Percentiles rank a stretch among this genome's conserved stretches.
These are phyloP conservation scores for Bugula neritina DNA, from an alignment of 2,888 invertebrate genomes.

Conservation along the genomic window DNA sequence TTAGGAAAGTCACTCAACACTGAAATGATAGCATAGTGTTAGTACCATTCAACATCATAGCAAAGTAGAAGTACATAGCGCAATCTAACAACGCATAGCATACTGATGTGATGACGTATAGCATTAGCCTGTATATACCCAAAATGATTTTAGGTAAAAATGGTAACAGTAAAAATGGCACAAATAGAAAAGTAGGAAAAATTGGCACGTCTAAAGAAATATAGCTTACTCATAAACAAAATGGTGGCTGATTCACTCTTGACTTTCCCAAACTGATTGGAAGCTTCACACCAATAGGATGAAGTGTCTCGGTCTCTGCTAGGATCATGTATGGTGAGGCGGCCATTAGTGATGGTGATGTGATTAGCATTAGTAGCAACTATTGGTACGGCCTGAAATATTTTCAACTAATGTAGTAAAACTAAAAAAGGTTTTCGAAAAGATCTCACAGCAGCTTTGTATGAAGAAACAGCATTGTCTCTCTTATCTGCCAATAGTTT, in stretches of 20 bases:
- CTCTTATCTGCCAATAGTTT: neutral
- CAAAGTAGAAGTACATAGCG: too few species aligned
- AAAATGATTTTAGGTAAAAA: too few species aligned
- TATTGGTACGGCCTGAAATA: too few species aligned
- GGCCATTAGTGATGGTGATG: conserved; percentile 78
- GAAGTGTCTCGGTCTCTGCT: neutral
- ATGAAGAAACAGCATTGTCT: too few species aligned
- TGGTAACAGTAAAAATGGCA: too few species aligned
- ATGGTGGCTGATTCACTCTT: neutral
- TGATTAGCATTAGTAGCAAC: neutral
- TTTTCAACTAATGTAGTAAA: neutral
- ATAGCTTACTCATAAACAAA: neutral
- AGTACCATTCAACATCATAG: too few species aligned
- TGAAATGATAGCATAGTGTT: too few species aligned
- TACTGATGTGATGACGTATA: too few species aligned
- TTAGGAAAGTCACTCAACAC: conserved; percentile 13
- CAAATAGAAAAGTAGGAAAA: neutral
- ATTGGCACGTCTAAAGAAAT: neutral
- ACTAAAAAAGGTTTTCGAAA: too few species aligned
- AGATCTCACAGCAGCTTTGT: too few species aligned
- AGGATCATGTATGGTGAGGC: conserved; percentile 78
- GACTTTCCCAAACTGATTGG: neutral
- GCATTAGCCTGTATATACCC: too few species aligned
- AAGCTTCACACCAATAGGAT: conserved; percentile 21
- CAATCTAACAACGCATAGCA: too few species aligned